Conservation (phyloP, 1,140 invertebrate species). For the Aphelinus atriplicis region DNA sequence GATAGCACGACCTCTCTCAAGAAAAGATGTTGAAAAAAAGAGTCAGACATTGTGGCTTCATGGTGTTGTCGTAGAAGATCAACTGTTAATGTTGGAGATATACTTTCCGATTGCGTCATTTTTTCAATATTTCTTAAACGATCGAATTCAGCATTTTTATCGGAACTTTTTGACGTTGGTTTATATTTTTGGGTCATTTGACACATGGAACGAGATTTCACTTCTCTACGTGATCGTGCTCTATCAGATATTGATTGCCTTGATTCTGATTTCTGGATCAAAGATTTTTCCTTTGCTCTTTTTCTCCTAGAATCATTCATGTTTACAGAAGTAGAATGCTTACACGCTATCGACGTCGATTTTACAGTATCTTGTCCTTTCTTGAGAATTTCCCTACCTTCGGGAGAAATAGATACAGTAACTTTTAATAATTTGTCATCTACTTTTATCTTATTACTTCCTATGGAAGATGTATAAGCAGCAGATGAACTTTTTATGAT, state of each 20-base stretch:
- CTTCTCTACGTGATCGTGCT: neutral
- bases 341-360: neutral
- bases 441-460: slow-evolving; percentile 48
- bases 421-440: slow-evolving; percentile 65
- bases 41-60: slow-evolving; percentile 69
- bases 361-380: slow-evolving; percentile 38
- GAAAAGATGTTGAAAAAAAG: slow-evolving; percentile 78
- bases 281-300: slow-evolving; percentile 48
- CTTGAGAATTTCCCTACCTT: slow-evolving; percentile 62
- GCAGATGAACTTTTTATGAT: slow-evolving; percentile 60
- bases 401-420: slow-evolving; percentile 63
- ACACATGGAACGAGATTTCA: neutral
- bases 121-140: slow-evolving; percentile 5
- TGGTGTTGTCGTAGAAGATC: slow-evolving; percentile 68
- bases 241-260: slow-evolving; percentile 44
- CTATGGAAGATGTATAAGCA: slow-evolving; percentile 52
- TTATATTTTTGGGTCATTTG: slow-evolving; percentile 47
- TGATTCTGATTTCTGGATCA: slow-evolving; percentile 51
- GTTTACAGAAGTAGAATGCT: slow-evolving; percentile 11
- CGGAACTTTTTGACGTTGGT: slow-evolving; percentile 38
- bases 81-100: slow-evolving; percentile 49
- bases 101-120: slow-evolving; percentile 22
- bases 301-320: slow-evolving; percentile 31
- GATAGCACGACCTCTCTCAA: slow-evolving; percentile 63
- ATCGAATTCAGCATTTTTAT: slow-evolving; percentile 44